Evolutionary conservation across 2,797 vertebrate species (phyloP).

Genomic region (Phrynocephalus vlangalii): DNA sequence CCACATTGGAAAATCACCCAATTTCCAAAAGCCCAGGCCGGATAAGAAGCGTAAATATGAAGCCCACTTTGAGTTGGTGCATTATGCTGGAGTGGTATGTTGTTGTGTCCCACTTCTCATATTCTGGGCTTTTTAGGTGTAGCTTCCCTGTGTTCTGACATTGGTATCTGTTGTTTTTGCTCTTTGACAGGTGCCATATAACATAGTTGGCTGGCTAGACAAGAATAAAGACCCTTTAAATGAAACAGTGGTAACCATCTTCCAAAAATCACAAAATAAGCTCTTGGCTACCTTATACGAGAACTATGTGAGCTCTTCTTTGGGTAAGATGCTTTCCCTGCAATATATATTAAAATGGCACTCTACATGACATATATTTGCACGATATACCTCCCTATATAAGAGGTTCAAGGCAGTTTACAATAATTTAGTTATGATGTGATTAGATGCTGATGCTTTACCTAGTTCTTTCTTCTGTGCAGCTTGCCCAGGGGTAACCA

Average conservation of each 20-base stretch:
- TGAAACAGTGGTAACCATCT: conserved; percentile 89
- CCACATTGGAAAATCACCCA: conserved; percentile 91
- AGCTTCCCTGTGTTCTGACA: background rate
- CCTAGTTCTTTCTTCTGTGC: no score
- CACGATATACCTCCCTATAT: no score
- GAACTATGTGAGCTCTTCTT: conserved; percentile 85
- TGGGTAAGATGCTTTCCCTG: conserved; percentile 75
- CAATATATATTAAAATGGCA: accelerated
- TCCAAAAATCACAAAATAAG: conserved; percentile 93
- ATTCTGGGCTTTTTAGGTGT: background rate
- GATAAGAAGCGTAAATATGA: conserved; percentile 94
- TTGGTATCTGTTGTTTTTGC: conserved; percentile 12
- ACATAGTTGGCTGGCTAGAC: conserved; percentile 91
- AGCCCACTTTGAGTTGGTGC: conserved; percentile 92
- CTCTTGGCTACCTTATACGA: conserved; percentile 89
- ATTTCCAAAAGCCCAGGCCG: conserved; percentile 91
- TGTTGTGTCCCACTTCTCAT: background rate
- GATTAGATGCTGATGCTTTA: no score
- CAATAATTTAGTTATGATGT: no score
- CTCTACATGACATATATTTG: background rate
- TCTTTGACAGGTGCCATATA: conserved; percentile 88
- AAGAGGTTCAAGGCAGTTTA: no score
- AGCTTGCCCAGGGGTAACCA: no score
- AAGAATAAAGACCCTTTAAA: conserved; percentile 96
- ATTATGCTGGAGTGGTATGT: conserved; percentile 94